Evolutionary conservation across 2,888 invertebrate species (phyloP).

Genomic region (Embidobia sp.): DNA sequence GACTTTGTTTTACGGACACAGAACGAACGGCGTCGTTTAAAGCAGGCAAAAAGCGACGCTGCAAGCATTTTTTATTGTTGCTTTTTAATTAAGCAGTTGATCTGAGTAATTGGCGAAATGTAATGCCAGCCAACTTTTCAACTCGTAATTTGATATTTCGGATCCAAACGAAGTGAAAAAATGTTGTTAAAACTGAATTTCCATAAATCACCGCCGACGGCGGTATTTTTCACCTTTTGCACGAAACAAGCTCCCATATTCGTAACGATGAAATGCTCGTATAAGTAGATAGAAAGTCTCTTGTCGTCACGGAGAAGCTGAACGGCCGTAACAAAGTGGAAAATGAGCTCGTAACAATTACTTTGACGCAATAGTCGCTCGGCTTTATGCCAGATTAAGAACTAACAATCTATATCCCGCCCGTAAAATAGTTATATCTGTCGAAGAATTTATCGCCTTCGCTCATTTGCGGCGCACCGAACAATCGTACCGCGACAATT

Average conservation of each 20-base stretch:
- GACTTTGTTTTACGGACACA: no score
- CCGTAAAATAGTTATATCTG: slow-evolving; percentile 24
- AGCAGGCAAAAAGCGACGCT: no score
- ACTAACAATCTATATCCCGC: slow-evolving; percentile 45
- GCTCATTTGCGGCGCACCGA: slow-evolving; percentile 15
- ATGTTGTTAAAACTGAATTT: no score
- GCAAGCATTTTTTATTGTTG: no score
- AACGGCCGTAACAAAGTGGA: slow-evolving; percentile 57
- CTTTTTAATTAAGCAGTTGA: no score
- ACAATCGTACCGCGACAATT: slow-evolving; percentile 20
- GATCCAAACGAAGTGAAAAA: no score
- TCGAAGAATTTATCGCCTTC: slow-evolving; percentile 29
- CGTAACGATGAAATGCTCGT: slow-evolving; percentile 25
- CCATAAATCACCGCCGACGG: no score
- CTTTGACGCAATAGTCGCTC: slow-evolving; percentile 53
- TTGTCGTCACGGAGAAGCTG: slow-evolving; percentile 33
- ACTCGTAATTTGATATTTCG: no score
- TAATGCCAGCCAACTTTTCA: no score
- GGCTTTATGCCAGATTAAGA: slow-evolving; percentile 42
- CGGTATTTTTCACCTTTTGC: no score
- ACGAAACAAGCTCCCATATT: slow-evolving; percentile 29
- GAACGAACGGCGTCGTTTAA: no score
- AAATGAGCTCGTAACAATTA: slow-evolving; percentile 63
- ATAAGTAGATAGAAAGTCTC: slow-evolving; percentile 50
- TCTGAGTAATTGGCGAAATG: no score